phyloP scores from a whole-genome alignment of 2,797 vertebrate genomes.

The Cygnus olor region DNA sequence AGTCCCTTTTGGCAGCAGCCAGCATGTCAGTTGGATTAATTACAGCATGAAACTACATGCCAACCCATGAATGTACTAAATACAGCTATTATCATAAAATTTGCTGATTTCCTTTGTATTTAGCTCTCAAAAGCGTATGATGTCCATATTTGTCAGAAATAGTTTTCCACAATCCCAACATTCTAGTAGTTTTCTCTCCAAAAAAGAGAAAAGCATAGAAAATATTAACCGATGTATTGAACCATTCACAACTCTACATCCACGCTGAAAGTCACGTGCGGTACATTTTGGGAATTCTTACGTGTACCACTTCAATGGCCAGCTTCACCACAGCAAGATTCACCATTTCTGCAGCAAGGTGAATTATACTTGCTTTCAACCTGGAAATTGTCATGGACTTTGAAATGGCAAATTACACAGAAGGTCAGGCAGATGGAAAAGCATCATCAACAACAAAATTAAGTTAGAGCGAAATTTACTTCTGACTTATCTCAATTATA shows the following conservation, averaged over 20 bases:
- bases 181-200: neutral
- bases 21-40: rapidly evolving
- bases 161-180: neutral
- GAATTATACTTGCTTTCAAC: neutral
- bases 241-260: neutral
- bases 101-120: neutral
- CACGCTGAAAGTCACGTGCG: neutral
- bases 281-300: neutral
- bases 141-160: neutral
- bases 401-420: neutral
- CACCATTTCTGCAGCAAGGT: neutral
- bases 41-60: neutral
- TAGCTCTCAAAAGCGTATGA: neutral
- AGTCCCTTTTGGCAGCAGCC: neutral
- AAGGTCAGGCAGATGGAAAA: neutral
- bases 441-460: neutral
- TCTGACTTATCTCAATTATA: neutral
- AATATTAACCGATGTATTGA: neutral
- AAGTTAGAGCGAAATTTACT: neutral
- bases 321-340: neutral
- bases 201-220: neutral
- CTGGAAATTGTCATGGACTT: neutral
- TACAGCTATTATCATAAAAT: rapidly evolving
- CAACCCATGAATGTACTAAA: neutral
- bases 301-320: neutral